phyloP scores from a whole-genome alignment of 2,797 vertebrate species.

The Rhynchonycteris naso region DNA sequence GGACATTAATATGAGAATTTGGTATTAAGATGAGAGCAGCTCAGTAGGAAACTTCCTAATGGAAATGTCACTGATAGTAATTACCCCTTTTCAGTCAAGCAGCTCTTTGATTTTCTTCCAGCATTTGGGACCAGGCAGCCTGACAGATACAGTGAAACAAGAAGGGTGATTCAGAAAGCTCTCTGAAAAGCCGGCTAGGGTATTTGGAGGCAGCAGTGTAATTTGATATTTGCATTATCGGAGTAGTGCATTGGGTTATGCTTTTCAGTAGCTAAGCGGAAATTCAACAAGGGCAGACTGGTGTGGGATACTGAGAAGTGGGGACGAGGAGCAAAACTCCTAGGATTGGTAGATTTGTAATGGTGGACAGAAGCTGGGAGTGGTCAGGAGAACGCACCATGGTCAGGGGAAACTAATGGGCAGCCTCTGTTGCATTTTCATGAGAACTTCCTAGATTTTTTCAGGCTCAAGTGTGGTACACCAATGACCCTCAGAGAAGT shows the following conservation, averaged over 20 bases:
- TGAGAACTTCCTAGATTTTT: neutral
- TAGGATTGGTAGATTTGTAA: neutral
- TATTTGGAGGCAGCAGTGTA: slow-evolving; percentile 26
- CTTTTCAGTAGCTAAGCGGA: neutral
- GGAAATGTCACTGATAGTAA: slow-evolving; percentile 81
- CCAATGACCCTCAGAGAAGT: neutral
- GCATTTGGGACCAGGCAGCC: slow-evolving; percentile 50
- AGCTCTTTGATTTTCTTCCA: slow-evolving; percentile 77
- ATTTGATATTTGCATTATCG: slow-evolving; percentile 43
- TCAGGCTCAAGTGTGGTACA: accelerated
- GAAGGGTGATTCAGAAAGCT: slow-evolving; percentile 67
- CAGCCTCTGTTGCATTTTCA: neutral
- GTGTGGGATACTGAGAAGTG: neutral
- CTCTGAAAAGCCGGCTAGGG: slow-evolving; percentile 39
- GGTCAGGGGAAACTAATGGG: neutral
- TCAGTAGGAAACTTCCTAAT: slow-evolving; percentile 77
- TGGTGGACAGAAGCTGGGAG: no score
- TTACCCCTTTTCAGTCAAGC: slow-evolving; percentile 76
- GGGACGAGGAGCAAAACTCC: neutral
- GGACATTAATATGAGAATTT: slow-evolving; percentile 72
- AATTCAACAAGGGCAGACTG: neutral
- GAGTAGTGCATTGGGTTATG: neutral
- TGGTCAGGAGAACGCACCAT: neutral
- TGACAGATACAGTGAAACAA: slow-evolving; percentile 33
- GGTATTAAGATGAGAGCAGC: slow-evolving; percentile 80